Evolutionary conservation across 2,113 vertebrate species (phyloP), one percentile per base, ranked within the genome.

Genomic region (Coturnix japonica): DNA sequence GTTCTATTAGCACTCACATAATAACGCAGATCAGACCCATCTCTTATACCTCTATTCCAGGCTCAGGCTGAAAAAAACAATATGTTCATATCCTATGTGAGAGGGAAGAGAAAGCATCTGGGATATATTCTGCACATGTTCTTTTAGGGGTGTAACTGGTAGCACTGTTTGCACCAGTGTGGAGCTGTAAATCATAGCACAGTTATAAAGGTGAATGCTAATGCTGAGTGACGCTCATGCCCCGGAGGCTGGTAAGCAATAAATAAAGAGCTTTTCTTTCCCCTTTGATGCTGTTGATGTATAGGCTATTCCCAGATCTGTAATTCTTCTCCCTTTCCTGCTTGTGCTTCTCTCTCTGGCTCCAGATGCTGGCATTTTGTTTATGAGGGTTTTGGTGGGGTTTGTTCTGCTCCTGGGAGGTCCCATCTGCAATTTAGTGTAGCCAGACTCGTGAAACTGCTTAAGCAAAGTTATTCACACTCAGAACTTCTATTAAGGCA

Each of bases 291-390:
- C 28, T 92, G 47, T 54, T 92, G 87, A 93, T 82, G 65, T 92
- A 91, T 92, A 65, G 79, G 69, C 56, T 92, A 89, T 89, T 92
- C 85, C 53, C 91, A 46, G 51, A 16, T 41, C 81, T 15, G 69
- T 56, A 91, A 96, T 92, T 95, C 51, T 87, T 94, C 46, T 56
- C 49, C 79, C 56, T 60, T 1, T 71, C n/a, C 60, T 78, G 53
- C 28, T 39, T 71, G 43, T 67, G 69, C 63, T 93, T 93, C 90
- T 92, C 31, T 80, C 72, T 89, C 47, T 43, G 53, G 43, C 79
- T 93, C 87, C 94, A 94, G 93, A 95, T 92, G 94, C 79, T 96
- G 95, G 87, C 95, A 95, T 96, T 96, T 96, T 95, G 94, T 95
- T 96, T 96, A 96, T 89, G 89, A 87, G 64, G 57, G 72, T 81